These are phyloP conservation scores for Umimayanthus kanabou DNA, from an alignment of 92 coral and sea anemone genomes.

Conservation along the genomic window DNA sequence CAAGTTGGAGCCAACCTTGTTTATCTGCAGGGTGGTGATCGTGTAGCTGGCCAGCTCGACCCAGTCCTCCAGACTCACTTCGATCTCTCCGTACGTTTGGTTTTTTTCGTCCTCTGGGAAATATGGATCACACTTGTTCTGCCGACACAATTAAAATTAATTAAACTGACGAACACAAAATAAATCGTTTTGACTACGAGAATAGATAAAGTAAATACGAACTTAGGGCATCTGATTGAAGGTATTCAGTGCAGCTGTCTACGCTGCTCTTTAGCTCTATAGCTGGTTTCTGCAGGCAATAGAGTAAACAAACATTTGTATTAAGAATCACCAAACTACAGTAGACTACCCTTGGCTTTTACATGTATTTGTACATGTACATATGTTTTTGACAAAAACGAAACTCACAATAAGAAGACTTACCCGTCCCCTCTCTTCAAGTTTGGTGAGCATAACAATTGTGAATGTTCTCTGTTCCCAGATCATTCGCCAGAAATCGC, in stretches of 20 bases:
- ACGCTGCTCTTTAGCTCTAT: too few relatives aligned
- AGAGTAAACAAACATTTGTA: too few relatives aligned
- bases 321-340: too few relatives aligned
- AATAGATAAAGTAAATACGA: too few relatives aligned
- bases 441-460: conserved; percentile 92
- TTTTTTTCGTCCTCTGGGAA: conserved; percentile 83
- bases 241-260: too few relatives aligned
- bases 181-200: too few relatives aligned
- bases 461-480: conserved; percentile 95
- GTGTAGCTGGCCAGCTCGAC: conserved; percentile 92
- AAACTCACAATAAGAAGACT: neutral
- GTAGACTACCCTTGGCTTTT: too few relatives aligned
- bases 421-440: conserved; percentile 94
- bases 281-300: too few relatives aligned
- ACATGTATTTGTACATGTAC: neutral
- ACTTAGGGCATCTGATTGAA: too few relatives aligned
- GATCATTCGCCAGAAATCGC: conserved; percentile 98
- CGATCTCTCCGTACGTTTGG: conserved; percentile 80
- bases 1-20: conserved; percentile 63
- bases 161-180: neutral
- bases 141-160: conserved; percentile 5
- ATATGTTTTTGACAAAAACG: too few relatives aligned
- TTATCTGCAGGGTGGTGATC: conserved; percentile 80
- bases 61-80: conserved; percentile 86
- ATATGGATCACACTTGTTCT: conserved; percentile 93